Conservation (phyloP, 2,888 invertebrate species). For the Gnatocerus cornutus region DNA sequence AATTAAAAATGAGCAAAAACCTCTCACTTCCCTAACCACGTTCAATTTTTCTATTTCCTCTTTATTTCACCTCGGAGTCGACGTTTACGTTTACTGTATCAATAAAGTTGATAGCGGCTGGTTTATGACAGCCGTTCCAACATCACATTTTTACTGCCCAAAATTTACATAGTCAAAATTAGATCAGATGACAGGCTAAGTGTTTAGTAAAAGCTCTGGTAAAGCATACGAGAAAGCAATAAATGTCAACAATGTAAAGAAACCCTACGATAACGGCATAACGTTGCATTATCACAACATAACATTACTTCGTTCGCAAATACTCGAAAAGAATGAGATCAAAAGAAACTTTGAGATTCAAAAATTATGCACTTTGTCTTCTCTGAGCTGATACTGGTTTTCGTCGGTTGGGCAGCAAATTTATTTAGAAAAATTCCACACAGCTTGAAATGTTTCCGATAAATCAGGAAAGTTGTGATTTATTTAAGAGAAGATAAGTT, state of each 20-base stretch:
- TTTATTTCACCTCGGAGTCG: not conserved
- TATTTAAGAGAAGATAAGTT: not conserved
- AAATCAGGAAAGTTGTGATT: constrained; percentile 1
- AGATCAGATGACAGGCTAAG: constrained; percentile 14
- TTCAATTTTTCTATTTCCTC: constrained; percentile 17
- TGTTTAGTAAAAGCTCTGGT: not conserved
- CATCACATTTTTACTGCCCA: constrained; percentile 15
- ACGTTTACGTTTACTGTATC: constrained; percentile 23
- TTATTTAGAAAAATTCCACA: constrained; percentile 2
- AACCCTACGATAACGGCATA: constrained; percentile 5
- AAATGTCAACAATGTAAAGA: constrained; percentile 23
- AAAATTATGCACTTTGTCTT: constrained; percentile 21
- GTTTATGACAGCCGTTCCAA: constrained; percentile 17
- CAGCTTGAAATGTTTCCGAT: not conserved
- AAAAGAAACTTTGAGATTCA: not conserved
- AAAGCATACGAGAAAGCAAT: not conserved
- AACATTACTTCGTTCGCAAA: not conserved
- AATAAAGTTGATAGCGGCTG: constrained; percentile 33
- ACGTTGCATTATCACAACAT: constrained; percentile 7
- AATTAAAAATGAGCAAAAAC: not conserved
- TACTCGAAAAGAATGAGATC: not conserved
- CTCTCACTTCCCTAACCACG: not conserved
- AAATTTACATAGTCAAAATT: constrained; percentile 29
- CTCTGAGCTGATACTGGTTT: constrained; percentile 2
- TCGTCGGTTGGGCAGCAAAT: constrained; percentile 1